phyloP scores from a whole-genome alignment of 1,140 invertebrate species.

The Pantala flavescens region DNA sequence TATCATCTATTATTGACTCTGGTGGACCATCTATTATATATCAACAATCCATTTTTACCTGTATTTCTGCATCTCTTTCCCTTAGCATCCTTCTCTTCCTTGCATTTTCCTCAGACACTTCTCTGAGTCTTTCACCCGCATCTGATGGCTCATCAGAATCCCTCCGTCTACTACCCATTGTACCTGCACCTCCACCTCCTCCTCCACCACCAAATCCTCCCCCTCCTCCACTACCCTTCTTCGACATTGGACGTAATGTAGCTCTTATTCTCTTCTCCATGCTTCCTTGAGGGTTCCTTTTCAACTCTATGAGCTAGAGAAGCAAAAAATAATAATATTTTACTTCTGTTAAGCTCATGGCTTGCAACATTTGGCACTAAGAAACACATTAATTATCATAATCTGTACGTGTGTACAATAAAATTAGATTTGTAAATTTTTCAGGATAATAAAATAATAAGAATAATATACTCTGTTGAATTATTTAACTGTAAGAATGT shows the following conservation, averaged over 20 bases:
- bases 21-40: no score
- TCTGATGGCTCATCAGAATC: slow-evolving; percentile 62
- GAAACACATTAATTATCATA: neutral
- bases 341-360: neutral
- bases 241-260: slow-evolving; percentile 65
- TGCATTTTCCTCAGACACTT: slow-evolving; percentile 64
- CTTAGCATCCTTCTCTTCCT: slow-evolving; percentile 64
- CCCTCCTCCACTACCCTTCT: slow-evolving; percentile 53
- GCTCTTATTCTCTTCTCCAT: slow-evolving; percentile 69
- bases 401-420: no score
- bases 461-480: no score
- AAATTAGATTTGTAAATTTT: no score
- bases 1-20: no score
- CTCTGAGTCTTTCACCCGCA: slow-evolving; percentile 65
- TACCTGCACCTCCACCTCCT: slow-evolving; percentile 48
- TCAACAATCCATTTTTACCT: slow-evolving; percentile 43
- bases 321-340: slow-evolving; percentile 19
- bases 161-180: slow-evolving; percentile 33
- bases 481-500: no score
- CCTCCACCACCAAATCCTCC: slow-evolving; percentile 59
- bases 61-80: slow-evolving; percentile 68
- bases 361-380: neutral
- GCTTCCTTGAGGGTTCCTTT: slow-evolving; percentile 73
- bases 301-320: slow-evolving; percentile 71
- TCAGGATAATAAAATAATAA: no score